These are phyloP conservation scores for Conus betulinus DNA, from an alignment of 1,140 invertebrate species.

Conservation along the genomic window DNA sequence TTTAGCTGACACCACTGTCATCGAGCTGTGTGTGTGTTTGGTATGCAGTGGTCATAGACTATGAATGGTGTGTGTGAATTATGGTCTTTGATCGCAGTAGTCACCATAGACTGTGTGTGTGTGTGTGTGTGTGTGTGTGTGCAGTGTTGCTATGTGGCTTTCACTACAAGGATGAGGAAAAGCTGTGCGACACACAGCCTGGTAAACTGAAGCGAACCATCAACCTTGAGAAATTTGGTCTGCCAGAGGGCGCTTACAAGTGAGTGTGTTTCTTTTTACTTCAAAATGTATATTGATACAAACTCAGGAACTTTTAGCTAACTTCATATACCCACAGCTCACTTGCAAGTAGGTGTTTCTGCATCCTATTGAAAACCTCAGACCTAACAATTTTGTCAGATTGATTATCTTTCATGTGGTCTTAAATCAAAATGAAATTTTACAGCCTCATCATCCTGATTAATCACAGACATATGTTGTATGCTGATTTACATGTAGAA, in stretches of 20 bases:
- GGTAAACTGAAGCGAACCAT: constrained; percentile 70
- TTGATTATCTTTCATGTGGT: too few relatives aligned
- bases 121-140: not conserved
- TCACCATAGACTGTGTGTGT: not conserved
- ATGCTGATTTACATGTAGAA: too few relatives aligned
- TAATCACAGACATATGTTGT: too few relatives aligned
- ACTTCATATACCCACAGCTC: too few relatives aligned
- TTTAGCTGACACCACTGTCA: too few relatives aligned
- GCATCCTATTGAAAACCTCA: too few relatives aligned
- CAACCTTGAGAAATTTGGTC: constrained; percentile 70
- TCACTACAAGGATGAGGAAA: constrained; percentile 75
- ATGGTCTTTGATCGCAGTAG: not conserved
- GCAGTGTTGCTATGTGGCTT: constrained; percentile 78
- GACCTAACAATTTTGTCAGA: too few relatives aligned
- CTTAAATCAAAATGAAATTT: too few relatives aligned
- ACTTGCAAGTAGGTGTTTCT: too few relatives aligned
- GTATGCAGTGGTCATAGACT: not conserved
- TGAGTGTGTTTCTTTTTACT: constrained; percentile 44
- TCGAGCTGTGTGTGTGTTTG: too few relatives aligned
- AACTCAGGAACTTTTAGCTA: too few relatives aligned
- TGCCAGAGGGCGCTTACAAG: constrained; percentile 65
- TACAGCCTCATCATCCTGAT: too few relatives aligned
- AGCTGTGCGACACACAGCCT: constrained; percentile 70
- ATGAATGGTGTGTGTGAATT: constrained; percentile 47
- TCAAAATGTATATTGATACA: not conserved